These are phyloP conservation scores for Siniperca chuatsi DNA, from an alignment of 2,113 vertebrate species.

Conservation along the genomic window DNA sequence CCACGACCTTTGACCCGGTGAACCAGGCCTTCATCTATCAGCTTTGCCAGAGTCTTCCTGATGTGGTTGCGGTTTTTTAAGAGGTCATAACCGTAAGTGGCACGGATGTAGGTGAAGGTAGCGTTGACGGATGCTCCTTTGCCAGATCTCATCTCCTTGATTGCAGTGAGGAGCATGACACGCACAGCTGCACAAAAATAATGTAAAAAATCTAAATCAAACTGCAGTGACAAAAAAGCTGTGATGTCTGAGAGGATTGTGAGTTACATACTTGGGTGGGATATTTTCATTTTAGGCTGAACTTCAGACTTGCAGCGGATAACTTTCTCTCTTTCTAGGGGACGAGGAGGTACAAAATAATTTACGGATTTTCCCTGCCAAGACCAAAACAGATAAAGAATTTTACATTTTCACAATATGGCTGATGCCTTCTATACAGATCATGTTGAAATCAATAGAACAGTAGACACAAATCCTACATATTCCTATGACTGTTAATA, in stretches of 20 bases:
- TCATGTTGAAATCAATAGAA: neutral
- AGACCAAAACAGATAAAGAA: slow-evolving; percentile 29
- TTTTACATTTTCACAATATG: neutral
- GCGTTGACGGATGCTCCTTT: slow-evolving; percentile 94
- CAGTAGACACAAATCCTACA: neutral
- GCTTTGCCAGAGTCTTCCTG: slow-evolving; percentile 90
- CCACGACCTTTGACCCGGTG: slow-evolving; percentile 95
- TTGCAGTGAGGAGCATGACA: slow-evolving; percentile 93
- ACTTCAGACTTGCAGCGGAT: slow-evolving; percentile 78
- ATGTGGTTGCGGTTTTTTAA: slow-evolving; percentile 92
- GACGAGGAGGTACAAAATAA: slow-evolving; percentile 93
- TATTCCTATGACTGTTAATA: neutral
- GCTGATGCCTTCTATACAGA: neutral
- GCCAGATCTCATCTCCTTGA: slow-evolving; percentile 93
- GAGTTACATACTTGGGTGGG: slow-evolving; percentile 89
- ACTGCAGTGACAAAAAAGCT: neutral
- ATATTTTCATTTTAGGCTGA: slow-evolving; percentile 90
- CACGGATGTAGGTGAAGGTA: slow-evolving; percentile 93
- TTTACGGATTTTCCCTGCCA: slow-evolving; percentile 91
- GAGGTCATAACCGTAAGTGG: slow-evolving; percentile 90
- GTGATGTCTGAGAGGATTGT: neutral
- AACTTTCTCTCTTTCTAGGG: slow-evolving; percentile 83
- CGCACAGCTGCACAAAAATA: slow-evolving; percentile 88
- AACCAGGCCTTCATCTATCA: slow-evolving; percentile 91
- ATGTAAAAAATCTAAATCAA: neutral